These are phyloP conservation scores for Ictidomys tridecemlineatus DNA, from an alignment of 2,113 vertebrate genomes.

Conservation along the genomic window DNA sequence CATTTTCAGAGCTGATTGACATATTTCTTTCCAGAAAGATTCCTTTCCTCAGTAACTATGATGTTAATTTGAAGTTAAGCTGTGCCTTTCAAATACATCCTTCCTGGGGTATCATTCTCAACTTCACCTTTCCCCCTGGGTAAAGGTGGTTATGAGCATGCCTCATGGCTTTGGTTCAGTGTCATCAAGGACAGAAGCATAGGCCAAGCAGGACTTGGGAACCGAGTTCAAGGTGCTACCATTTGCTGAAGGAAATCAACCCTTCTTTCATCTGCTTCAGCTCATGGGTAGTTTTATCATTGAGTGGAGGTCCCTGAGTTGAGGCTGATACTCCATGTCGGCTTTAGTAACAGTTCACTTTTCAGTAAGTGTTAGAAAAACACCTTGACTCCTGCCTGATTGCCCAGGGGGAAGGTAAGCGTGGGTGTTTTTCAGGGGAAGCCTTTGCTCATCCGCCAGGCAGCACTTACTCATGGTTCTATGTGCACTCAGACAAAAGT, in stretches of 20 bases:
- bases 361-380: too few relatives aligned
- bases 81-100: not conserved
- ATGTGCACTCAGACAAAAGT: constrained; percentile 69
- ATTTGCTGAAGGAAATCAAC: not conserved
- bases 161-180: not conserved
- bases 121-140: not conserved
- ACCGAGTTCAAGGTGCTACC: not conserved
- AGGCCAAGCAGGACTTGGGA: not conserved
- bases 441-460: constrained; percentile 61
- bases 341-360: constrained; percentile 5
- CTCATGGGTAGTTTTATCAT: not conserved
- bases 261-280: not conserved
- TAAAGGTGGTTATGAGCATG: too few relatives aligned
- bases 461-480: constrained; percentile 77
- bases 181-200: not conserved
- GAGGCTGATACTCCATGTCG: not conserved
- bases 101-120: not conserved
- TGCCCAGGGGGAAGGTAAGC: constrained; percentile 74
- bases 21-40: not conserved
- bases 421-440: constrained; percentile 80
- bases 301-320: not conserved
- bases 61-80: not conserved
- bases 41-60: not conserved
- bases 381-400: not conserved
- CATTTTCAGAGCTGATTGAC: not conserved